A percentile compares a stretch with the other conserved stretches of the same genome.
These are phyloP conservation scores for Rhyzopertha dominica DNA, from an alignment of 1,140 invertebrate genomes.

Conservation along the genomic window DNA sequence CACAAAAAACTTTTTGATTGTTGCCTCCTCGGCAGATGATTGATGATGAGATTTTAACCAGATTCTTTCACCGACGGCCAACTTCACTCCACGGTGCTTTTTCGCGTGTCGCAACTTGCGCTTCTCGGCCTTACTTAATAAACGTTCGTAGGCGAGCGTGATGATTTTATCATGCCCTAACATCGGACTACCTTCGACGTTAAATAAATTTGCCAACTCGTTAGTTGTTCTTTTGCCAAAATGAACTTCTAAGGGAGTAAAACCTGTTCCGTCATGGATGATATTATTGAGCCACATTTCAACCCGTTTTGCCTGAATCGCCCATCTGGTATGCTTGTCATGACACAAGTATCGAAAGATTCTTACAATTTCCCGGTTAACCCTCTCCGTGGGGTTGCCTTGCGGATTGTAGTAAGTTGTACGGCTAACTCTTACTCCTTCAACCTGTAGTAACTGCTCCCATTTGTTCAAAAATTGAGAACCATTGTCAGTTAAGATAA, in stretches of 20 bases:
- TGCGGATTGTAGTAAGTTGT: background rate
- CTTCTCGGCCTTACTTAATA: no score
- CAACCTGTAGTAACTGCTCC: background rate
- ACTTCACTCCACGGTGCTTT: no score
- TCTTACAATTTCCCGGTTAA: background rate
- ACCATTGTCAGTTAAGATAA: background rate
- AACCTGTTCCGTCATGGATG: conserved; percentile 1
- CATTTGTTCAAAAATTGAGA: background rate
- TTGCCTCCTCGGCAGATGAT: no score
- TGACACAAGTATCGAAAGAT: background rate
- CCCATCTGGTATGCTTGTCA: conserved; percentile 1
- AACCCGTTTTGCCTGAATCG: background rate
- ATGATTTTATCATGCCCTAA: no score
- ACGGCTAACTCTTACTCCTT: background rate
- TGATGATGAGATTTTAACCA: no score
- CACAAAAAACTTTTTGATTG: no score
- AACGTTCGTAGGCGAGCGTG: no score
- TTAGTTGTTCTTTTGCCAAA: background rate
- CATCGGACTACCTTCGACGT: no score
- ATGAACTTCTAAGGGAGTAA: background rate
- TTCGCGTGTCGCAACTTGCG: no score
- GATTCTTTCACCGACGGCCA: no score
- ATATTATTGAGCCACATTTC: background rate
- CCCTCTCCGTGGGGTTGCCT: background rate
- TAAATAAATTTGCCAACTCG: no score